Conservation (phyloP, 2,797 vertebrate genomes). For the Syngnathus acus region DNA sequence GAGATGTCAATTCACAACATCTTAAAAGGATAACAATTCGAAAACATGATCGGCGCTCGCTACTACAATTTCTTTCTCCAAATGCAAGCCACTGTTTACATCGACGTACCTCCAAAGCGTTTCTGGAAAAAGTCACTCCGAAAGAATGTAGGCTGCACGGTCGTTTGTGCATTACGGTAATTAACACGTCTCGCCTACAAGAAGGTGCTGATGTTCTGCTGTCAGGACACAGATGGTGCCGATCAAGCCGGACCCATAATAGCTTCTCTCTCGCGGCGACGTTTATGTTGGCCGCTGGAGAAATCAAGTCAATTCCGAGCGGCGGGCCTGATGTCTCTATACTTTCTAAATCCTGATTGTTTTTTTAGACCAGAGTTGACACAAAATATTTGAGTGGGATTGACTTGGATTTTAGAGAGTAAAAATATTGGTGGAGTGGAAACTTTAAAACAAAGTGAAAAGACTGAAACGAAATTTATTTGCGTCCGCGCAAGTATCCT, state of each 20-base stretch:
- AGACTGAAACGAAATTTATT: background rate
- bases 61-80: background rate
- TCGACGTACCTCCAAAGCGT: background rate
- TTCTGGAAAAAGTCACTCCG: background rate
- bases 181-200: constrained; percentile 18
- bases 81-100: background rate
- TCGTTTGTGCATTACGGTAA: constrained; percentile 12
- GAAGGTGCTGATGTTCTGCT: constrained; percentile 10
- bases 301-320: constrained; percentile 23
- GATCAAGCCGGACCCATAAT: constrained; percentile 21
- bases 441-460: background rate
- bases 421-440: background rate
- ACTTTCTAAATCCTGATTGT: constrained; percentile 45
- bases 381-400: constrained; percentile 15
- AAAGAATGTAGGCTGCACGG: background rate
- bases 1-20: background rate
- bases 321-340: constrained; percentile 38
- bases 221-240: constrained; percentile 32
- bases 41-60: background rate
- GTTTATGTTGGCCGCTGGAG: constrained; percentile 24
- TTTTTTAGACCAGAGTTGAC: constrained; percentile 28
- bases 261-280: constrained; percentile 15
- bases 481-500: no score
- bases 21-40: background rate
- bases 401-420: background rate